phyloP scores from a whole-genome alignment of 1,140 invertebrate species.

The Cataglyphis hispanica region DNA sequence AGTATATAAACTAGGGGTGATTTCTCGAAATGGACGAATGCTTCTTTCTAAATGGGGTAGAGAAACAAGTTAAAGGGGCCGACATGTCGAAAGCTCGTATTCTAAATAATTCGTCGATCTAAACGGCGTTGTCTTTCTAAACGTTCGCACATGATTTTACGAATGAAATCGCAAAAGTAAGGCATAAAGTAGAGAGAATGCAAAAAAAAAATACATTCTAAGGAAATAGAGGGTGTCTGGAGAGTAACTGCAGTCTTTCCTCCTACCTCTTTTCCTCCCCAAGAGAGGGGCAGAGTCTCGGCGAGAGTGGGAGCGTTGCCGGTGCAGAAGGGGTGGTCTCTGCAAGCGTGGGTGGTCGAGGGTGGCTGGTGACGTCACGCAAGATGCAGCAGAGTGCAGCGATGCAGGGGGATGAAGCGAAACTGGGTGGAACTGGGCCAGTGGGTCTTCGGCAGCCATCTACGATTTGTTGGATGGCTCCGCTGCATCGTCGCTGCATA shows the following conservation, averaged over 20 bases:
- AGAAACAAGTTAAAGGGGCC: not conserved
- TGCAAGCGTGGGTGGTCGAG: conserved; percentile 69
- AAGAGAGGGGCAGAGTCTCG: conserved; percentile 43
- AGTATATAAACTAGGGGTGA: conserved; percentile 45
- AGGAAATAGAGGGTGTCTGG: conserved; percentile 14
- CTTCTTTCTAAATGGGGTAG: conserved; percentile 23
- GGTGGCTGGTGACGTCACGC: conserved; percentile 78
- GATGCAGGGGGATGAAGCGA: conserved; percentile 80
- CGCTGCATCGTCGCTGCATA: conserved; percentile 37
- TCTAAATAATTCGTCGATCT: conserved; percentile 12
- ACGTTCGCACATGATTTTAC: conserved; percentile 11
- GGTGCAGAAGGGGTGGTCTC: conserved; percentile 73
- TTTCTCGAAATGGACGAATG: conserved; percentile 42
- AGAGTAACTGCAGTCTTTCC: conserved; percentile 39
- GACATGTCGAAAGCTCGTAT: conserved; percentile 10
- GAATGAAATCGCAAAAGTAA: not conserved
- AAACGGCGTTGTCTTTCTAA: not conserved
- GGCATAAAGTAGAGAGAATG: not conserved
- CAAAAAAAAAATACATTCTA: not conserved
- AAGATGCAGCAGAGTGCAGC: conserved; percentile 79
- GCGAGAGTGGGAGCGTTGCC: conserved; percentile 59
- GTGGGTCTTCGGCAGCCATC: conserved; percentile 83
- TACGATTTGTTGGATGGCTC: conserved; percentile 79
- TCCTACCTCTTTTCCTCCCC: conserved; percentile 36
- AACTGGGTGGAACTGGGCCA: conserved; percentile 82